Evolutionary conservation across 2,888 invertebrate species (phyloP).

Genomic region (Brachypterus glaber): DNA sequence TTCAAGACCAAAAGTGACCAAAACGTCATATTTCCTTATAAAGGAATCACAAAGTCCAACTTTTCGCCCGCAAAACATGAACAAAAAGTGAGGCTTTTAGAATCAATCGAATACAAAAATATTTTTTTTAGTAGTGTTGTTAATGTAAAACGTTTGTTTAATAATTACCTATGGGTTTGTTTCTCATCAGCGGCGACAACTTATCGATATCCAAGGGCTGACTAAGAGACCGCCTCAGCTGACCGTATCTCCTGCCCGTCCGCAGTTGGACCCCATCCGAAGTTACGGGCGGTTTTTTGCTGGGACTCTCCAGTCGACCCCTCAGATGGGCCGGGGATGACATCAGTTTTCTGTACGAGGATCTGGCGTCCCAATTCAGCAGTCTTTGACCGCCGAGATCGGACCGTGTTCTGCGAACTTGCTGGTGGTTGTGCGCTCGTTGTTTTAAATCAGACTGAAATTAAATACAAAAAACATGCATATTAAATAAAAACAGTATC

Average conservation of each 20-base stretch:
- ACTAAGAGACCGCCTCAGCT: constrained; percentile 51
- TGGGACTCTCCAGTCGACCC: constrained; percentile 42
- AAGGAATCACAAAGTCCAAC: too few relatives aligned
- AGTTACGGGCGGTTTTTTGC: constrained; percentile 41
- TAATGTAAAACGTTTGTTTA: too few relatives aligned
- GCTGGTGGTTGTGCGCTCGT: constrained; percentile 39
- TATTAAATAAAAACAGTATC: too few relatives aligned
- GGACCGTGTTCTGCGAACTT: constrained; percentile 48
- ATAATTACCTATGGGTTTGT: constrained; percentile 44
- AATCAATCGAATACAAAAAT: too few relatives aligned
- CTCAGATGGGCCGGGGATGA: constrained; percentile 38
- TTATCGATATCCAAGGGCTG: constrained; percentile 57
- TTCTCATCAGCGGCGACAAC: constrained; percentile 47
- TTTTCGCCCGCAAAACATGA: too few relatives aligned
- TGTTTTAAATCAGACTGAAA: constrained; percentile 47
- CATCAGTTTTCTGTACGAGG: constrained; percentile 44
- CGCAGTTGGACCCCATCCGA: constrained; percentile 26
- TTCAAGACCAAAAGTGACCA: too few relatives aligned
- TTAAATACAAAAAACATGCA: constrained; percentile 20
- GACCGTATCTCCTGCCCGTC: constrained; percentile 27
- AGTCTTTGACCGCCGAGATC: constrained; percentile 49
- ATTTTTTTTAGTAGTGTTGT: too few relatives aligned
- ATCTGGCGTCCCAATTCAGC: constrained; percentile 45
- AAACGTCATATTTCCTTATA: too few relatives aligned
- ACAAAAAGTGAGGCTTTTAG: too few relatives aligned